Evolutionary conservation across 2,797 vertebrate species (phyloP), one percentile per base, ranked within the genome.

Genomic region (Leptatherina wallacei): DNA sequence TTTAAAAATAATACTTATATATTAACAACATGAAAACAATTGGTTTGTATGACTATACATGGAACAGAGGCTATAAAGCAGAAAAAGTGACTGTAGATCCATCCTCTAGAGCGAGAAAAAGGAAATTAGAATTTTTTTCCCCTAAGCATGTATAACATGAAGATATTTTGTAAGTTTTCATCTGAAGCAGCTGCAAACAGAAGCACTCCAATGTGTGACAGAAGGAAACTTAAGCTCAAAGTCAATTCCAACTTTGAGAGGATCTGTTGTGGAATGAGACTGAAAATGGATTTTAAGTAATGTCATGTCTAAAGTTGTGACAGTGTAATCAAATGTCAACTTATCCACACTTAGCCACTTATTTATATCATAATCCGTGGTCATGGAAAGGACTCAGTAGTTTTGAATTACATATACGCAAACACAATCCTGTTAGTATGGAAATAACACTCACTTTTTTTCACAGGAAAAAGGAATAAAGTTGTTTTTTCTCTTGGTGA

Each of bases 351-450:
- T 77, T 52, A 68, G 55, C 76, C 60, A 69, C 68, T 81, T 89
- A 90, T 90, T 87, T 84, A 83, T 81, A 90, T 75, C 77, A 61
- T 89, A 87, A 92, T 91, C 85, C 88, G 58, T 60, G 60, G 80
- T 77, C 70, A 76, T 84, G 79, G 84, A 77, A 66, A 72, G 66
- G 67, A 73, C 18, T 88, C 79, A 81, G 47, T 47, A 24, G 71
- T 71, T 85, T 57, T 82, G 78, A 67, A 73, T 81, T 60, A 20
- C 79, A 40, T 36, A 58, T 59, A n/a, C 79, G 38, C 52, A 58
- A 56, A 68, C 52, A 77, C 24, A 61, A 59, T 81, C 71, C 65
- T 76, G 65, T 80, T 72, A 78, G 62, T 40, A 40, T 18, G 73
- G 69, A 32, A 44, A 71, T 54, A 76, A 75, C 52, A 54, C 63